phyloP scores from a whole-genome alignment of 2,888 invertebrate species.

The Chloroclysta siterata region DNA sequence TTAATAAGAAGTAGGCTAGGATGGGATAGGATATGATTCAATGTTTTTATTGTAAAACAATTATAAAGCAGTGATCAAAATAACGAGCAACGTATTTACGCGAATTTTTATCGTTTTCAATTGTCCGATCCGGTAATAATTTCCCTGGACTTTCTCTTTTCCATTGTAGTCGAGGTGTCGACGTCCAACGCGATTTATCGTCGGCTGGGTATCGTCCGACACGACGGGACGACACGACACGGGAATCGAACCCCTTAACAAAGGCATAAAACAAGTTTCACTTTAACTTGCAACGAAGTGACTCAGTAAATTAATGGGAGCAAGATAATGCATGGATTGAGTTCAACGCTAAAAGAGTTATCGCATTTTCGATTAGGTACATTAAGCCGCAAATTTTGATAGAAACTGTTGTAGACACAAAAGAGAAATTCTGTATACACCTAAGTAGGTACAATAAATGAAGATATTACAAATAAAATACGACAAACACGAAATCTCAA shows the following conservation, averaged over 20 bases:
- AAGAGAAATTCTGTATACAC: constrained; percentile 1
- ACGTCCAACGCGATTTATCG: constrained; percentile 70
- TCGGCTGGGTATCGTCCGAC: constrained; percentile 65
- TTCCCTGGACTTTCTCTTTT: constrained; percentile 77
- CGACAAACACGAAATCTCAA: too few relatives aligned
- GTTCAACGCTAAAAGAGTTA: constrained; percentile 23
- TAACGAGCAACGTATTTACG: constrained; percentile 40
- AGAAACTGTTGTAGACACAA: background rate
- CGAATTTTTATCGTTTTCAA: constrained; percentile 56
- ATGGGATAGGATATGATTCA: too few relatives aligned
- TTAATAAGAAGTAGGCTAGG: too few relatives aligned
- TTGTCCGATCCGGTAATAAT: constrained; percentile 60
- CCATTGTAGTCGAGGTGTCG: constrained; percentile 78
- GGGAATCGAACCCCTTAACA: constrained; percentile 71
- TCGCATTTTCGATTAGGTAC: constrained; percentile 10
- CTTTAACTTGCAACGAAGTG: constrained; percentile 45
- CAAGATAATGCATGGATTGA: constrained; percentile 33
- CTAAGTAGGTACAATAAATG: too few relatives aligned
- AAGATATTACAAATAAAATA: too few relatives aligned
- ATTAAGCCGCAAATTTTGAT: constrained; percentile 2
- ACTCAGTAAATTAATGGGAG: constrained; percentile 38
- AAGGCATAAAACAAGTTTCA: constrained; percentile 56
- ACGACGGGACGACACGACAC: constrained; percentile 62
- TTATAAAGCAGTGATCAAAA: background rate
- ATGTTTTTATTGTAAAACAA: background rate